Evolutionary conservation across 2,113 vertebrate species (phyloP).

Genomic region (Heterochromis multidens): DNA sequence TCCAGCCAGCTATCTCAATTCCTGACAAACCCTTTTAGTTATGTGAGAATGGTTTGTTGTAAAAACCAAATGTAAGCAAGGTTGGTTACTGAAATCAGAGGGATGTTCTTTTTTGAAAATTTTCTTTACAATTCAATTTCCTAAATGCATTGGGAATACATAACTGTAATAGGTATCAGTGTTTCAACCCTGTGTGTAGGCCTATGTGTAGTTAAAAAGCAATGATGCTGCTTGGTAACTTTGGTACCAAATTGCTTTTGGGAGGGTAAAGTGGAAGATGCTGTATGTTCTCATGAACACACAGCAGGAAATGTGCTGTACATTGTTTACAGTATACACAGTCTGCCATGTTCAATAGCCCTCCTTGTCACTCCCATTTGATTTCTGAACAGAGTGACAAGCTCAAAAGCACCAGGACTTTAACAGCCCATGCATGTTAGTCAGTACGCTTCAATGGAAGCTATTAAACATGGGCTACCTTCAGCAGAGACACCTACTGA

Average conservation of each 20-base stretch:
- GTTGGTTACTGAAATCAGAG: not conserved
- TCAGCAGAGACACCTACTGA: constrained; percentile 42
- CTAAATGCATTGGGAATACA: not conserved
- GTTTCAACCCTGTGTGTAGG: not conserved
- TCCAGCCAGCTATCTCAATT: not conserved
- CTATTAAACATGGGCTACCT: constrained; percentile 41
- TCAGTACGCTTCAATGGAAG: constrained; percentile 23
- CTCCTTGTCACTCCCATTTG: constrained; percentile 36
- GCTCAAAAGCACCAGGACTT: constrained; percentile 31
- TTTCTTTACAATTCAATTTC: not conserved
- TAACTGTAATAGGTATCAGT: constrained; percentile 25
- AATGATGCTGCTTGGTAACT: constrained; percentile 39
- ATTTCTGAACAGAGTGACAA: constrained; percentile 30
- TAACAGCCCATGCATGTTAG: constrained; percentile 33
- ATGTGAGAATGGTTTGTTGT: not conserved
- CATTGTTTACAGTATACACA: constrained; percentile 54
- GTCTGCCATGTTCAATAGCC: constrained; percentile 54
- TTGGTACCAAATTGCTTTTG: constrained; percentile 44
- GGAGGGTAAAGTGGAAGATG: constrained; percentile 37
- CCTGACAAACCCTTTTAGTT: not conserved
- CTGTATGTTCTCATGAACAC: constrained; percentile 61
- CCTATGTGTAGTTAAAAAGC: constrained; percentile 10
- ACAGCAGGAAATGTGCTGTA: constrained; percentile 53
- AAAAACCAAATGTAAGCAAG: not conserved
- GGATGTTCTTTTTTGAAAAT: not conserved